Evolutionary conservation across 1,140 invertebrate genomes (phyloP), one percentile per base, ranked within the genome.

Genomic region (Condylostylus longicornis): DNA sequence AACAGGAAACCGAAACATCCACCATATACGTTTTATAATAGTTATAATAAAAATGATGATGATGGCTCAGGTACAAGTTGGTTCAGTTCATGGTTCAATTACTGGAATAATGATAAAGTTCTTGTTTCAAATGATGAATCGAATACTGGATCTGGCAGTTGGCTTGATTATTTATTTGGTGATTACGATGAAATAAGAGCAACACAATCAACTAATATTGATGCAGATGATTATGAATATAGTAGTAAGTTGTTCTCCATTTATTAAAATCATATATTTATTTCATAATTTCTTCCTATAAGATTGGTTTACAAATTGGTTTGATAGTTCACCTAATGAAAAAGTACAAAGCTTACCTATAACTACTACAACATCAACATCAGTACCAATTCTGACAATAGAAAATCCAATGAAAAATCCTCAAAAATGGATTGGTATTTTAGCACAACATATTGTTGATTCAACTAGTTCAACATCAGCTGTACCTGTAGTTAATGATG

Each of bases 241-340:
- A 43, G 35, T 40, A 48, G 42, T 46, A 40, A 44, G 38, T 41
- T 23, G 10, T 38, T 37, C 15, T 17, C 14, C 29, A 35, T 33
- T 40, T 28, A 35, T 27, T 37, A n/a, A 15, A 20, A 4, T n/a
- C n/a, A n/a, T n/a, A n/a, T n/a, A n/a, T n/a, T n/a, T n/a, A n/a
- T n/a, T n/a, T n/a, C n/a, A 4, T 27, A 4, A n/a, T 27, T 27
- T 27, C 14, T 27, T 27, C 14, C 10, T 27, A 34, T 20, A 25
- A 58, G 55, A 49, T 41, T 58, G 55, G 55, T 58, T 58, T 35
- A 43, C 45, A 34, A 43, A 47, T 44, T 58, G 55, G 55, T 58
- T 58, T 44, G 51, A 54, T 18, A 33, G 43, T 6, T 55, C 46
- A 13, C 46, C 51, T 3, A 53, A 53, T 44, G 42, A 45, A 13